phyloP scores from a whole-genome alignment of 2,888 invertebrate species.

The Troides oblongomaculatus region DNA sequence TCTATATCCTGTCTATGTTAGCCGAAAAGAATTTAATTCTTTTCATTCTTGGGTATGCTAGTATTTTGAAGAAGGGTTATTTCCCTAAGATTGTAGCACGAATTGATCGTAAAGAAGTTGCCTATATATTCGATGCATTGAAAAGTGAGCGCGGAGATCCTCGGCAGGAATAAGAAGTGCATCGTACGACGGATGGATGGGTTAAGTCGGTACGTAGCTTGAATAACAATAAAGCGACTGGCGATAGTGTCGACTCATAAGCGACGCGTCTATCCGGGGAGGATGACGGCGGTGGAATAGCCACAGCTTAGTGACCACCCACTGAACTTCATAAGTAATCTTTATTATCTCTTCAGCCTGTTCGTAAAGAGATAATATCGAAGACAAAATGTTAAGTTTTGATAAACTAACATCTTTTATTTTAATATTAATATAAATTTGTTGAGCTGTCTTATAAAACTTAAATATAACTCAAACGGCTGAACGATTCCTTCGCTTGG shows the following conservation, averaged over 20 bases:
- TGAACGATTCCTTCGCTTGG: no score
- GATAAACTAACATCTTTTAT: no score
- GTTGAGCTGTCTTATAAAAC: no score
- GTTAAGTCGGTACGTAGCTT: slow-evolving; percentile 47
- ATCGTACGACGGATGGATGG: slow-evolving; percentile 62
- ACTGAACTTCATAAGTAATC: slow-evolving; percentile 25
- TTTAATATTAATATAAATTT: no score
- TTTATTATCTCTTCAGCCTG: slow-evolving; percentile 20
- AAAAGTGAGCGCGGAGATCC: slow-evolving; percentile 49
- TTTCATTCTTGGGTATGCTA: no score
- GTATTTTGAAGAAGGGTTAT: slow-evolving; percentile 26
- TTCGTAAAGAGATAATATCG: slow-evolving; percentile 19
- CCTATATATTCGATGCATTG: slow-evolving; percentile 43
- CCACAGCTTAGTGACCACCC: slow-evolving; percentile 25
- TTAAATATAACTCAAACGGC: no score
- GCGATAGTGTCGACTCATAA: slow-evolving; percentile 28
- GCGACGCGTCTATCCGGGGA: slow-evolving; percentile 33
- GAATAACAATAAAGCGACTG: slow-evolving; percentile 59
- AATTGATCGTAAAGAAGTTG: slow-evolving; percentile 53
- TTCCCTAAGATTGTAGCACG: slow-evolving; percentile 47
- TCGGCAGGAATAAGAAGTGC: slow-evolving; percentile 54
- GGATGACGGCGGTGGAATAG: slow-evolving; percentile 14
- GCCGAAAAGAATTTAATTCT: no score
- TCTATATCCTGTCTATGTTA: no score
- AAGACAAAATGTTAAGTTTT: no score